A percentile compares a stretch with the other conserved stretches of the same genome.
Evolutionary conservation across 2,113 vertebrate species (phyloP).

Genomic region (Vombatus ursinus): DNA sequence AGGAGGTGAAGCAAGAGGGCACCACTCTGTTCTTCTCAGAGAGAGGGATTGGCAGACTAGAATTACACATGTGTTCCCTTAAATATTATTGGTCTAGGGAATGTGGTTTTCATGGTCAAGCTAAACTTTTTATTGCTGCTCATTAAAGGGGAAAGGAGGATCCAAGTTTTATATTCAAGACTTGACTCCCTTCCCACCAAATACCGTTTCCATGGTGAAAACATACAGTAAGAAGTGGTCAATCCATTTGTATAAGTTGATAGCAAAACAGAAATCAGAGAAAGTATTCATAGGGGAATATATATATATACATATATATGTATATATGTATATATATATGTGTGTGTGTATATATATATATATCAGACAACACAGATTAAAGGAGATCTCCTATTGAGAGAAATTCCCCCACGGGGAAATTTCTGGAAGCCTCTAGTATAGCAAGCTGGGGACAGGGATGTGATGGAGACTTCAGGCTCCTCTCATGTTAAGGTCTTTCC

Average conservation of each 20-base stretch:
- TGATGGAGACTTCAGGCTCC: not conserved
- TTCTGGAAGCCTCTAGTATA: too few relatives aligned
- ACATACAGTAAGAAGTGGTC: not conserved
- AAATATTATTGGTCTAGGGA: not conserved
- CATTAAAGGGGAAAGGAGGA: not conserved
- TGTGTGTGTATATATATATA: too few relatives aligned
- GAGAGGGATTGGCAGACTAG: not conserved
- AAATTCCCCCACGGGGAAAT: not conserved
- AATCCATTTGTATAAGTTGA: not conserved
- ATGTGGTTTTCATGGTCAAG: not conserved
- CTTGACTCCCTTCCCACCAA: not conserved
- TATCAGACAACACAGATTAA: not conserved
- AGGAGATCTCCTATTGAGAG: not conserved
- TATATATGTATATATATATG: too few relatives aligned
- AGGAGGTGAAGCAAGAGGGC: not conserved
- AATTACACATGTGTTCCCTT: not conserved
- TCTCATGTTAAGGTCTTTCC: not conserved
- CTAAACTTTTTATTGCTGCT: not conserved
- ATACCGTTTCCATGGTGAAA: not conserved
- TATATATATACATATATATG: too few relatives aligned
- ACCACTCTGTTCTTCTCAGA: not conserved
- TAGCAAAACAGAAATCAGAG: not conserved
- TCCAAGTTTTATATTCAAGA: not conserved
- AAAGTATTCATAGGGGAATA: not conserved
- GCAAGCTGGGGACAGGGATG: too few relatives aligned